Conservation (phyloP, 2,113 vertebrate genomes). For the Oncorhynchus kisutch region DNA sequence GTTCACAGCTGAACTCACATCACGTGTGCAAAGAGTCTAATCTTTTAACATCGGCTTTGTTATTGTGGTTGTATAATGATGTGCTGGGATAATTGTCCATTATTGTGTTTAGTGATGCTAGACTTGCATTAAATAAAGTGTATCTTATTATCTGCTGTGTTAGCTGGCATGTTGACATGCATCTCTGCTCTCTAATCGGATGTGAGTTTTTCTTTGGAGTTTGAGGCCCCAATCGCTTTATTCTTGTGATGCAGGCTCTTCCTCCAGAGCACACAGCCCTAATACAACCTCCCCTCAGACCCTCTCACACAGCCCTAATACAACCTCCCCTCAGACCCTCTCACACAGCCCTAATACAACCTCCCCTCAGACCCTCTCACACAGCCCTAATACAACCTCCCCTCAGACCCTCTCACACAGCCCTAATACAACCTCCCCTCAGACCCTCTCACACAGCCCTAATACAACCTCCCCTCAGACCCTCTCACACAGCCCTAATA, state of each 20-base stretch:
- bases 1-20: slow-evolving; percentile 46
- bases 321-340: too few relatives aligned
- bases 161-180: slow-evolving; percentile 59
- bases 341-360: slow-evolving; percentile 75
- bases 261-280: slow-evolving; percentile 82
- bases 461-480: too few relatives aligned
- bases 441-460: slow-evolving; percentile 74
- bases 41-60: background rate
- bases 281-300: slow-evolving; percentile 84
- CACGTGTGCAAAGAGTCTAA: slow-evolving; percentile 43
- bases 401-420: slow-evolving; percentile 33
- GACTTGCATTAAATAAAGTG: slow-evolving; percentile 44
- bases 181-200: slow-evolving; percentile 64
- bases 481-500: slow-evolving; percentile 72
- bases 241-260: slow-evolving; percentile 73
- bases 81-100: slow-evolving; percentile 28
- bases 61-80: slow-evolving; percentile 46
- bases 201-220: slow-evolving; percentile 59
- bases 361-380: slow-evolving; percentile 44
- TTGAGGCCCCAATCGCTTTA: slow-evolving; percentile 66
- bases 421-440: slow-evolving; percentile 82
- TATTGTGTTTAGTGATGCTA: slow-evolving; percentile 57
- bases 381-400: slow-evolving; percentile 80
- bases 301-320: slow-evolving; percentile 63
- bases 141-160: slow-evolving; percentile 50